Evolutionary conservation across 2,888 invertebrate species (phyloP), one percentile per base, ranked within the genome.

Genomic region (Crocallis elinguaria): DNA sequence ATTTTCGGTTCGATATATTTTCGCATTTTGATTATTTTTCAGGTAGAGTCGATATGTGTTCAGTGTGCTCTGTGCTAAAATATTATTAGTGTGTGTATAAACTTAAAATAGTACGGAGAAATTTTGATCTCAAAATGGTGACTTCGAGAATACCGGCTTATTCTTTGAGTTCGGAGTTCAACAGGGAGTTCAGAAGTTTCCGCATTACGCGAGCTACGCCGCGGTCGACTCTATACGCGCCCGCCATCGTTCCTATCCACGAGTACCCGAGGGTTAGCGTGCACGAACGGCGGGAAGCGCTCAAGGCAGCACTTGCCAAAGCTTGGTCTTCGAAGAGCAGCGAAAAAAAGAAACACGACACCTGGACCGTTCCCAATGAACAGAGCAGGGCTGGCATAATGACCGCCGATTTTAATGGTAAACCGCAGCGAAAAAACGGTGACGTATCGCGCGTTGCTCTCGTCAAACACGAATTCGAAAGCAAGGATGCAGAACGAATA

Each of bases 81-180:
- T 77, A 78, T 81, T 80, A 77, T 70, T 71, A 74, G 85, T 84
- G 83, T 75, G 67, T 70, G 73, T 68, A 61, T 56, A 65, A 69
- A 62, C 51, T 65, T 66, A 67, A 68, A 55, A 75, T 67, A 73
- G 53, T 71, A 82, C 79, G 81, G 85, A 84, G 81, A 90, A 88
- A 84, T 81, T 85, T 88, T 84, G 89, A 88, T 89, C 90, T 91
- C 91, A 91, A 87, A 87, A 93, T 93, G 93, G 93, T 93, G 82
- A 93, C 93, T 79, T 93, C 93, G 81, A 92, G 93, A 79, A 93
- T 93, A 88, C 93, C 93, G 63, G 93, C 93, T 81, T 92, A 93
- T 88, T 92, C 92, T 81, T 86, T 93, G 69, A 93, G 93, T 86
- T 93, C 93, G 86, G 93, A 93, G 86, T 90, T 93, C 86, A 92